phyloP scores from a whole-genome alignment of 2,113 vertebrate genomes.

The Siniperca chuatsi region DNA sequence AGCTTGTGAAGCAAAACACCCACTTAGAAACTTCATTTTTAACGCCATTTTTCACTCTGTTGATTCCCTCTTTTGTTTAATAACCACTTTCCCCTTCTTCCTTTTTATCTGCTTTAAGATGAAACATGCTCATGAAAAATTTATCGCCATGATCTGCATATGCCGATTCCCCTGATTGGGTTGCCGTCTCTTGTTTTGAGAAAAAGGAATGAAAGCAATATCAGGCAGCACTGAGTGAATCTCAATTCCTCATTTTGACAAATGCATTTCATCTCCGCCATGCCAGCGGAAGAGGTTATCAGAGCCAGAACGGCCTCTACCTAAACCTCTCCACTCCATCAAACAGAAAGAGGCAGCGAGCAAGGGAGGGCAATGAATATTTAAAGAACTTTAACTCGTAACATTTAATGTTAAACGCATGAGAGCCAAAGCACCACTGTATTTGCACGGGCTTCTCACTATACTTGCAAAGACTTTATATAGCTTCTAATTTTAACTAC shows the following conservation, averaged over 20 bases:
- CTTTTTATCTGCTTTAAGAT: conserved; percentile 69
- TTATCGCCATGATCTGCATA: conserved; percentile 80
- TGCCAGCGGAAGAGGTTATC: conserved; percentile 60
- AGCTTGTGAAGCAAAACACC: conserved; percentile 75
- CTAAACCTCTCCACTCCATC: conserved; percentile 58
- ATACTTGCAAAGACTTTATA: conserved; percentile 41
- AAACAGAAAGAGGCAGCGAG: conserved; percentile 45
- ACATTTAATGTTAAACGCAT: conserved; percentile 74
- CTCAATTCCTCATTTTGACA: conserved; percentile 70
- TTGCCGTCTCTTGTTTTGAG: conserved; percentile 68
- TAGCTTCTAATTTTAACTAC: conserved; percentile 58
- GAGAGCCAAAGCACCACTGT: conserved; percentile 41
- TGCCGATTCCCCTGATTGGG: conserved; percentile 78
- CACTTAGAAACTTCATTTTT: conserved; percentile 73
- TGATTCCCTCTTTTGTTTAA: conserved; percentile 81
- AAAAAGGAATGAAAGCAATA: conserved; percentile 69
- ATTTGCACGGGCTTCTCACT: conserved; percentile 36
- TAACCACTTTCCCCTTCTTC: conserved; percentile 64
- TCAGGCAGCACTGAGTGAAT: conserved; percentile 57
- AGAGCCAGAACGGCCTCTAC: conserved; percentile 45
- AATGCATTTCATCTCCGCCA: conserved; percentile 69
- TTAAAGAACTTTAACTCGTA: conserved; percentile 77
- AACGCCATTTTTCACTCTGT: conserved; percentile 67
- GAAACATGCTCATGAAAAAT: conserved; percentile 82
- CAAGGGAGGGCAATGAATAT: conserved; percentile 66